These are phyloP conservation scores for Nematostella vectensis DNA, from an alignment of 92 coral and sea anemone species.

Conservation along the genomic window DNA sequence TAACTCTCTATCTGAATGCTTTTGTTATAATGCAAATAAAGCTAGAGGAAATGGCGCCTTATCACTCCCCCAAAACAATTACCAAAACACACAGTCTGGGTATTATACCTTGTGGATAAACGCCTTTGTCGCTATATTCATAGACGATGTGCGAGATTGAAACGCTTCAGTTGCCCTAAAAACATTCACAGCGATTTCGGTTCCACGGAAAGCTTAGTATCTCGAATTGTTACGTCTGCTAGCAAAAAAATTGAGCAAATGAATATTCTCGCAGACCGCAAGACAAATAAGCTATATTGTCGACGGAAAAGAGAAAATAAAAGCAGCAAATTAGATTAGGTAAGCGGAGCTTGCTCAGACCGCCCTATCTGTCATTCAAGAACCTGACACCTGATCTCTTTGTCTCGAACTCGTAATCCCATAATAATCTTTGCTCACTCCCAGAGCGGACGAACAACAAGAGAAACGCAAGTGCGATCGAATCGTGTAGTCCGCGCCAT, in stretches of 20 bases:
- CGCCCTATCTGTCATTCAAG: not conserved
- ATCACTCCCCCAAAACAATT: too few species aligned
- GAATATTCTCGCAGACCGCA: not conserved
- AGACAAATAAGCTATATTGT: not conserved
- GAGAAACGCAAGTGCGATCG: not conserved
- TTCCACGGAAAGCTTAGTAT: too few species aligned
- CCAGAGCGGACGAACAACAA: conserved; percentile 1
- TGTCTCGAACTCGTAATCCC: conserved; percentile 43
- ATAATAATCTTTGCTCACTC: conserved; percentile 44
- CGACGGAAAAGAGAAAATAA: not conserved
- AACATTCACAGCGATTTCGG: too few species aligned
- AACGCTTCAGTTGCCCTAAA: too few species aligned
- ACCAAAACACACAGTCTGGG: conserved; percentile 1
- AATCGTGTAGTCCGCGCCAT: not conserved
- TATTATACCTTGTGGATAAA: too few species aligned
- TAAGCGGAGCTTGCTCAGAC: not conserved
- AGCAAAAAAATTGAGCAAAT: too few species aligned
- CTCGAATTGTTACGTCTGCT: too few species aligned
- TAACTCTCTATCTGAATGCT: too few species aligned
- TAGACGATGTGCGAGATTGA: too few species aligned
- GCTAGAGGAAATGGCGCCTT: too few species aligned
- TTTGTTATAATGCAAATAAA: too few species aligned
- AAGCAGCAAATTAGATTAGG: not conserved
- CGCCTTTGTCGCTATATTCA: too few species aligned
- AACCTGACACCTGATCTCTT: not conserved